Base-by-base conservation (phyloP, 1,140 invertebrate species). In the Pemphigus obesinymphae region DNA sequence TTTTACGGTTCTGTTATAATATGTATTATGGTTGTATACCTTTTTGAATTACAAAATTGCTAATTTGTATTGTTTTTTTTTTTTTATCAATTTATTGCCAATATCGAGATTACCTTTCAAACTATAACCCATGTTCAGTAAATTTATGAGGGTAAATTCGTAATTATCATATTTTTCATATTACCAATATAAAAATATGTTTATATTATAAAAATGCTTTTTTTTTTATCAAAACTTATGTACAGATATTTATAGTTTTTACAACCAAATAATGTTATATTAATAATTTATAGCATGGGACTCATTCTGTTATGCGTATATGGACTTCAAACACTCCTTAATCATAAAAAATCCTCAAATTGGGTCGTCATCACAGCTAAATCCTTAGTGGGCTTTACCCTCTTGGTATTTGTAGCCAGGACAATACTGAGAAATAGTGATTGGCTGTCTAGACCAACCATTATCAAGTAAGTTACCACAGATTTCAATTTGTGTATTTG, bases 381-480 rank as follows among this genome's bases (percentile, higher is more conserved):
- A 40, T 58, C 31, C 23, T 37, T 61, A 6, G 75, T 78, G 11
- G 75, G 34, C 0, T 55, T 78, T 23, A 78, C 75, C 0, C 86
- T 94, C 3, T 86, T 90, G 4, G 86, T 89, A 6, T 90, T 92
- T 83, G 90, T 90, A 68, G 89, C 90, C 55, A 90, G 91, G 85
- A 94, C 93, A 0, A 87, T 91, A 82, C 86, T 90, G 37, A 88
- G 94, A 82, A 96, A 96, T 85, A 87, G 89, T 61, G 93, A 94
- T 85, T 96, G 94, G 94, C 87, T 89, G 50, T 92, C 92, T 15
- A 90, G 94, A 82, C 93, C 95, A 86, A 90, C 92, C 20, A 87
- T 94, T 81, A 88, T 93, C 48, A 91, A 90, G 92, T 93, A 88
- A 86, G 85, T 84, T 3, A 40, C 29, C 34, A 31, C 5, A 61